Evolutionary conservation across 92 coral and sea anemone species (phyloP), one percentile per base, ranked within the genome.

Genomic region (Hydrozoanthus gracilis): DNA sequence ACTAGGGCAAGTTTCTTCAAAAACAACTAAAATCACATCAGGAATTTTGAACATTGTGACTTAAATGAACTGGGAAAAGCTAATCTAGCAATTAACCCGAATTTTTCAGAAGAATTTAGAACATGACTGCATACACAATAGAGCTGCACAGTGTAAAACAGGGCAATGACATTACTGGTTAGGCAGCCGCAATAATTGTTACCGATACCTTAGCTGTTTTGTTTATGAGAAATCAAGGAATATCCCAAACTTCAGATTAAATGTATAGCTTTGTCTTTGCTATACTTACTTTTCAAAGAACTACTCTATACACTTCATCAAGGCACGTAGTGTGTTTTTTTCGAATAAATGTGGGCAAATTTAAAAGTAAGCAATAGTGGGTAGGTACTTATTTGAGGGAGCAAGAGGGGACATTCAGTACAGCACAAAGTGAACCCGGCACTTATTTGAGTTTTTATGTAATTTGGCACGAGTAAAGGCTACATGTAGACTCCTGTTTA

Each of bases 351-450:
- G 65, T 58, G 65, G 0, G 15, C 65, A 58, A 58, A 58, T 58
- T 58, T 58, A 58, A 58, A 58, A 58, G 65, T 58, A 14, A 11
- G 65, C 15, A 58, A 58, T 58, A 7, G 65, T 58, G 65, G 15
- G 65, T 58, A 17, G 65, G 65, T 58, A 58, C 65, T 58, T 58
- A 58, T 58, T 58, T 58, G 65, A 58, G 65, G 65, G 65, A 58
- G 65, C 65, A 58, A 58, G 65, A 58, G 65, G 65, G 65, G 65
- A 58, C 65, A 58, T 58, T 58, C 65, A 58, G 65, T 58, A 58
- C 65, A 58, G 65, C 65, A 58, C 65, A 58, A 58, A 58, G 65
- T 1, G 10, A 16, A 58, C 65, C 65, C 0, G 65, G 65, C 65
- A 58, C 65, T 58, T 58, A 58, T 58, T 58, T 58, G 65, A 58